These are phyloP conservation scores for Cheilinus undulatus DNA, from an alignment of 2,113 vertebrate species.

Conservation along the genomic window DNA sequence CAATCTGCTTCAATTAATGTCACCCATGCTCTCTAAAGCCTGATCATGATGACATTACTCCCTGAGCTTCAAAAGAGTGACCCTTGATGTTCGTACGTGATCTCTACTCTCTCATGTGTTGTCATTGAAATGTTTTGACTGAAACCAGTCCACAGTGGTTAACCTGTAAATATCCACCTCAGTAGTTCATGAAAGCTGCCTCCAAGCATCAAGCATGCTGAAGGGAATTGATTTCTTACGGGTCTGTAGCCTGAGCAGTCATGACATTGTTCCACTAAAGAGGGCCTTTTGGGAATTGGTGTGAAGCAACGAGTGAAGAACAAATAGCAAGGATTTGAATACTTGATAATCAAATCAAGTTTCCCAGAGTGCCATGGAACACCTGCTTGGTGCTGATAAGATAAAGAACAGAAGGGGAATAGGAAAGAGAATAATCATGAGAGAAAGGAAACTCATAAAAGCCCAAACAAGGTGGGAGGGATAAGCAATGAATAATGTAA, in stretches of 20 bases:
- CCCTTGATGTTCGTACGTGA: too few species aligned
- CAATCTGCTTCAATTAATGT: too few species aligned
- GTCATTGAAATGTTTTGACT: constrained; percentile 16
- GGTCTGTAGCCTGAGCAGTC: constrained; percentile 20
- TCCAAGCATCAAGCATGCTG: constrained; percentile 21
- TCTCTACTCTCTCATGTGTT: constrained; percentile 20
- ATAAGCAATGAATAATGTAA: constrained; percentile 68
- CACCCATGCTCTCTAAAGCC: too few species aligned
- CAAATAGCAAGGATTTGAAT: constrained; percentile 70
- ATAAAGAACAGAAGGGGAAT: constrained; percentile 64
- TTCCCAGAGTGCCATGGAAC: constrained; percentile 60
- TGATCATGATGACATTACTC: too few species aligned
- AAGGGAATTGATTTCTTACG: constrained; percentile 63
- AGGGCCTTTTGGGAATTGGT: constrained; percentile 21
- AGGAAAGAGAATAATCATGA: constrained; percentile 43
- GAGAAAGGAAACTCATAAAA: constrained; percentile 61
- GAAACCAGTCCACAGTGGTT: constrained; percentile 25
- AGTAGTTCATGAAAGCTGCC: constrained; percentile 51
- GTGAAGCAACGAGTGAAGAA: constrained; percentile 32
- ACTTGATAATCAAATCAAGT: constrained; percentile 78
- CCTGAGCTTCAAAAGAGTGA: neutral
- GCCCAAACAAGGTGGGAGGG: constrained; percentile 45
- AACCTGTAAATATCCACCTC: constrained; percentile 30
- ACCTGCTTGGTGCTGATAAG: constrained; percentile 77
- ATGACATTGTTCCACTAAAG: constrained; percentile 65